Conservation (phyloP, 2,113 vertebrate genomes). For the Crotalus viridis region DNA sequence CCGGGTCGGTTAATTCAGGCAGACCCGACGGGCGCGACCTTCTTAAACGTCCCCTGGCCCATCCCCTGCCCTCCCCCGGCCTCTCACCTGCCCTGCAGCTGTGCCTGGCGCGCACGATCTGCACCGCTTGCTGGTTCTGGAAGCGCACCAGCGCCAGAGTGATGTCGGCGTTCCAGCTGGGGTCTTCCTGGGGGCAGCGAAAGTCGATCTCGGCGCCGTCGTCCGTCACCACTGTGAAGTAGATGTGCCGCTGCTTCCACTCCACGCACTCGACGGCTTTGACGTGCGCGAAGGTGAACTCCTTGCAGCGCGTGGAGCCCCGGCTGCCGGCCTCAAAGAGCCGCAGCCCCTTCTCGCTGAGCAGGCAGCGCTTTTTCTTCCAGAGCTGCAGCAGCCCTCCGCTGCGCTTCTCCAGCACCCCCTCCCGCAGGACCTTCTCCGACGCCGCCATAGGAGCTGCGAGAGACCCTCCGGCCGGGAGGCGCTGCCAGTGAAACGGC, state of each 20-base stretch:
- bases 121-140: slow-evolving; percentile 90
- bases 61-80: slow-evolving; percentile 37
- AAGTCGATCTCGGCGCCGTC: slow-evolving; percentile 89
- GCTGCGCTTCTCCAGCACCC: slow-evolving; percentile 90
- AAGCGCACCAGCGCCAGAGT: slow-evolving; percentile 88
- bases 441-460: slow-evolving; percentile 73
- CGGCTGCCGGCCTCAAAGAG: slow-evolving; percentile 71
- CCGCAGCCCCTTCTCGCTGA: slow-evolving; percentile 86
- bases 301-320: slow-evolving; percentile 76
- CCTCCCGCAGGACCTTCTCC: slow-evolving; percentile 80
- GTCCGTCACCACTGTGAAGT: slow-evolving; percentile 92
- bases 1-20: background rate
- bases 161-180: slow-evolving; percentile 90
- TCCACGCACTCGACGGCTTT: slow-evolving; percentile 92
- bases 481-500: background rate
- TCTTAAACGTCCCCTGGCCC: background rate
- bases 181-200: slow-evolving; percentile 85
- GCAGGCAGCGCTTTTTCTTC: slow-evolving; percentile 90
- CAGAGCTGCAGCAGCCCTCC: slow-evolving; percentile 91
- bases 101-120: slow-evolving; percentile 80
- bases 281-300: slow-evolving; percentile 87
- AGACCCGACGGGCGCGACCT: background rate
- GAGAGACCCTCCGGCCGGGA: background rate
- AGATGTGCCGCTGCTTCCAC: slow-evolving; percentile 85
- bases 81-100: slow-evolving; percentile 67